Base-by-base conservation (phyloP, 2,888 invertebrate species). In the Agrenia bidenticulata region DNA sequence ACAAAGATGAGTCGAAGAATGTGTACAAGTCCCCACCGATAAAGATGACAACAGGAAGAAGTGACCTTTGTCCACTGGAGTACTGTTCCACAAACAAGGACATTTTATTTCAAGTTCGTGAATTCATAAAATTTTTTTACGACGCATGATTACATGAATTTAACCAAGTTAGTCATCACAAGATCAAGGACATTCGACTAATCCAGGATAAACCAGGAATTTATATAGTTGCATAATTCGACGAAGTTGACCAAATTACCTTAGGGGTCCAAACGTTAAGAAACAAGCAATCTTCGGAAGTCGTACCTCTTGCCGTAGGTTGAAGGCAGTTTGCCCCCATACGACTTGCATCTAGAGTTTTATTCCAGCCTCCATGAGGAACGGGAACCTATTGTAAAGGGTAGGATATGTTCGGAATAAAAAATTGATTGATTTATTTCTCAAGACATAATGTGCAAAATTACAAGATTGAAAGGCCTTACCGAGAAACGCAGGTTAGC, bases 201-300 rank as follows among this genome's bases (percentile, higher is more conserved):
- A n/a, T n/a, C n/a, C n/a, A n/a, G n/a, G n/a, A n/a, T n/a, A n/a
- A n/a, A n/a, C n/a, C n/a, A n/a, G n/a, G n/a, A n/a, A n/a, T n/a
- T n/a, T n/a, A n/a, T n/a, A n/a, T n/a, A n/a, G n/a, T n/a, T n/a
- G n/a, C n/a, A n/a, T n/a, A n/a, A n/a, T n/a, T n/a, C n/a, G n/a
- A n/a, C n/a, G n/a, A n/a, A n/a, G n/a, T n/a, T n/a, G n/a, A n/a
- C n/a, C n/a, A 7, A 32, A 32, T 4, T 79, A 88, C 88, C 84
- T 88, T 86, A 53, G 94, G 90, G 1, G 89, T 87, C 92, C 94
- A 95, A 70, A 95, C 87, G 78, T 94, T 94, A 57, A 95, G 81
- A 78, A 88, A 92, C n/a, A 95, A 84, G 77, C 95, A 95, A 80
- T 95, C 92, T 82, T 93, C 92, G 69, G 82, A 84, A 55, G 81